Conservation (phyloP, 2,797 vertebrate genomes). For the Channallabes apus region DNA sequence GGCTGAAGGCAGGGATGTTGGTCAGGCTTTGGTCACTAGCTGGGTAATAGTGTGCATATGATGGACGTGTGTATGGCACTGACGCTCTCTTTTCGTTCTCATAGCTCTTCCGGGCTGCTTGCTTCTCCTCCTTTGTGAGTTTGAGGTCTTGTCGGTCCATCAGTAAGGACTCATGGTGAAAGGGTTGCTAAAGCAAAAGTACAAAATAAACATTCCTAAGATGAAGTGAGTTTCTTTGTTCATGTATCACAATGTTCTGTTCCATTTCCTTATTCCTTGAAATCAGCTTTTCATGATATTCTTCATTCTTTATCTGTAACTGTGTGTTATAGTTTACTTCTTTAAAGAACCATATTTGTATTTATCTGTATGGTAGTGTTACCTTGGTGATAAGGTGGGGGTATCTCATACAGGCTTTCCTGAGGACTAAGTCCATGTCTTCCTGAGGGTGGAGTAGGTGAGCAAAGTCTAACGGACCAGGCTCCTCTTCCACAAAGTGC, state of each 20-base stretch:
- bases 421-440: constrained; percentile 83
- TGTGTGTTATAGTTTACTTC: neutral
- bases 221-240: neutral
- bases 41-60: constrained; percentile 97
- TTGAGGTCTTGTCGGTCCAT: constrained; percentile 95
- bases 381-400: constrained; percentile 98
- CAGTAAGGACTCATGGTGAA: constrained; percentile 95
- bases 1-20: constrained; percentile 93
- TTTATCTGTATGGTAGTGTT: constrained; percentile 13
- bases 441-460: constrained; percentile 61
- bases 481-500: constrained; percentile 96
- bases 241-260: neutral
- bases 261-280: neutral
- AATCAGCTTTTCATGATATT: neutral
- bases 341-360: neutral
- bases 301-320: neutral
- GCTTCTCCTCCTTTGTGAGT: constrained; percentile 96
- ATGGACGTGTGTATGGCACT: constrained; percentile 92
- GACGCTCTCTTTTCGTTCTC: constrained; percentile 97
- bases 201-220: constrained; percentile 5
- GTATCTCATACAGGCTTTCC: constrained; percentile 84
- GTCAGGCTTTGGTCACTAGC: constrained; percentile 88
- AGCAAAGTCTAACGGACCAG: constrained; percentile 68
- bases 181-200: constrained; percentile 80
- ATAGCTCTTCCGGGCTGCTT: constrained; percentile 96